Evolutionary conservation across 1,140 invertebrate species (phyloP).

Genomic region (Batillaria attramentaria): DNA sequence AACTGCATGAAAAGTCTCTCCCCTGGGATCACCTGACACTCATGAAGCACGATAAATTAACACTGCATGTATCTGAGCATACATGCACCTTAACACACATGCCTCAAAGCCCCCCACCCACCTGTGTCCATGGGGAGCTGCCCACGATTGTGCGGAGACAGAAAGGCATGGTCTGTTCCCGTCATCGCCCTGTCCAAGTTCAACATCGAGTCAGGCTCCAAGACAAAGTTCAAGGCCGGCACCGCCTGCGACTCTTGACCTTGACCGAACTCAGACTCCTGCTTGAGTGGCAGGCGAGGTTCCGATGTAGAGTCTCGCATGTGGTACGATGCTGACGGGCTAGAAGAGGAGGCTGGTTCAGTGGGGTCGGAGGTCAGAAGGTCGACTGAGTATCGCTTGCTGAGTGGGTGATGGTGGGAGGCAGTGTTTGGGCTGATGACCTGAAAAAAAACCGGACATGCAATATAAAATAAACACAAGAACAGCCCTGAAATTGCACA

Average conservation of each 20-base stretch:
- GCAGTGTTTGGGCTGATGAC: constrained; percentile 27
- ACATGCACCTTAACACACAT: too few relatives aligned
- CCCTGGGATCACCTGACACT: too few relatives aligned
- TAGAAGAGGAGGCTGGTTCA: constrained; percentile 24
- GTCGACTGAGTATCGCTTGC: constrained; percentile 66
- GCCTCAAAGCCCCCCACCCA: not conserved
- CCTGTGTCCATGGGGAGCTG: constrained; percentile 35
- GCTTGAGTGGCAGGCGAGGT: constrained; percentile 56
- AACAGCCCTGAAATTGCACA: not conserved
- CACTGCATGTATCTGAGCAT: too few relatives aligned
- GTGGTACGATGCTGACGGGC: constrained; percentile 41
- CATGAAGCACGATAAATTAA: too few relatives aligned
- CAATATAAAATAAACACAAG: not conserved
- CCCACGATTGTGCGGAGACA: constrained; percentile 12
- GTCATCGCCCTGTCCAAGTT: not conserved
- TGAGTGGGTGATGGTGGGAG: constrained; percentile 41
- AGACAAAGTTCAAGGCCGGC: constrained; percentile 23
- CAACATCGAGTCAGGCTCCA: not conserved
- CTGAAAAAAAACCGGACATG: not conserved
- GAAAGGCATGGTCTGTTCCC: constrained; percentile 7
- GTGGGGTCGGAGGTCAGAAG: constrained; percentile 49
- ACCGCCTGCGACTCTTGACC: not conserved
- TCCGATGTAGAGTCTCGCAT: constrained; percentile 64
- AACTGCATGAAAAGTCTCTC: too few relatives aligned
- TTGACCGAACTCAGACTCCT: constrained; percentile 40